A percentile compares a stretch with the other conserved stretches of the same genome.
phyloP scores from a whole-genome alignment of 2,888 invertebrate genomes.

The Aplocera efformata region DNA sequence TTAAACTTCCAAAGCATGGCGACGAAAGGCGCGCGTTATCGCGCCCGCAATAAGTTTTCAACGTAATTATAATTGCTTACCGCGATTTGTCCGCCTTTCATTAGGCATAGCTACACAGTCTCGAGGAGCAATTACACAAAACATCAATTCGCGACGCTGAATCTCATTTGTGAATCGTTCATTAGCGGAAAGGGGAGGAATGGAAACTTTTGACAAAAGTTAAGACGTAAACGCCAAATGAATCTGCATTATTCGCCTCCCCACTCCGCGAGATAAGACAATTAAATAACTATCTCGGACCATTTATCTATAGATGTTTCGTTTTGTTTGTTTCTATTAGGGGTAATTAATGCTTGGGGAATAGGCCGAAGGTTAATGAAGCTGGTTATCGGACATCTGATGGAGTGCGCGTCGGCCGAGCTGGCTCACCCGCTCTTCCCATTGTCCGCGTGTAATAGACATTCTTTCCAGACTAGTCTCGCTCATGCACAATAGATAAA shows the following conservation, averaged over 20 bases:
- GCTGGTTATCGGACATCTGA: conserved; percentile 65
- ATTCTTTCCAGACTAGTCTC: conserved; percentile 25
- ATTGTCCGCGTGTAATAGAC: conserved; percentile 32
- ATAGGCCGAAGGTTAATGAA: conserved; percentile 69
- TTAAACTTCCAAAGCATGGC: conserved; percentile 1
- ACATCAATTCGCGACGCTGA: conserved; percentile 62
- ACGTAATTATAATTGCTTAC: conserved; percentile 24
- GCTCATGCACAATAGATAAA: conserved; percentile 19
- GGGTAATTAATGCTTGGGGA: conserved; percentile 67
- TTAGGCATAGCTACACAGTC: conserved; percentile 25
- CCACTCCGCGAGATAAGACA: conserved; percentile 60
- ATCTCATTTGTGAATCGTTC: conserved; percentile 67
- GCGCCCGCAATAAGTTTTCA: conserved; percentile 16
- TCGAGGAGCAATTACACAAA: conserved; percentile 61
- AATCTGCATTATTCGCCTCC: conserved; percentile 63
- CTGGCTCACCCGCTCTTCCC: conserved; percentile 11
- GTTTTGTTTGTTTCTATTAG: conserved; percentile 76
- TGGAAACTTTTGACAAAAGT: conserved; percentile 69
- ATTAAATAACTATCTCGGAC: conserved; percentile 72
- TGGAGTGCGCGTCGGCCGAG: conserved; percentile 23
- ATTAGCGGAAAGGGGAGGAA: conserved; percentile 59
- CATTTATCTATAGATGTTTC: conserved; percentile 68
- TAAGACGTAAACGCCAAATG: conserved; percentile 66
- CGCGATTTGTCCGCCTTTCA: conserved; percentile 28
- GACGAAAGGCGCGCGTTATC: conserved; percentile 11